Base-by-base conservation (phyloP, 2,888 invertebrate genomes). In the Omphaloscelis lunosa region DNA sequence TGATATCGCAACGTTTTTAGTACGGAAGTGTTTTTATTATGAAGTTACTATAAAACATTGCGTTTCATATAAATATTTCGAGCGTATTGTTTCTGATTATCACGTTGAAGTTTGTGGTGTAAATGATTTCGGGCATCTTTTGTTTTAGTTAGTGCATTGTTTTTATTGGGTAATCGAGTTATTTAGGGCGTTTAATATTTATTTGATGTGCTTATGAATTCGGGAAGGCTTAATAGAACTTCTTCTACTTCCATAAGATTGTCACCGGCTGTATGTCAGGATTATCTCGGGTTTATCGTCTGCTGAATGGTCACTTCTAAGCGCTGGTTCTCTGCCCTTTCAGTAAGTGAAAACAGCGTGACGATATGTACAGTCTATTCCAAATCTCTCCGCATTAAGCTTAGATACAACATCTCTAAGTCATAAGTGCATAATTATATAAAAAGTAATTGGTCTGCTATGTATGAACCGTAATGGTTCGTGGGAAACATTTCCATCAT, bases 1-100 rank as follows among this genome's bases (percentile, higher is more conserved):
- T 91, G 91, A 92, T 92, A 92, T 86, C 86, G 83, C 65, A 48
- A 39, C 68, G 90, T 92, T 93, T 93, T 93, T 92, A 91, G 88
- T 85, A 79, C 91, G 93, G 93, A 92, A 92, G 88, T 89, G 81
- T 90, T 92, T 90, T 91, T 90, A 88, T 82, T 87, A 90, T 90
- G 90, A 92, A 89, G 89, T 89, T 87, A 89, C 79, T 83, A 82
- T 86, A 79, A 84, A 84, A 84, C 72, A 88, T 82, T 75, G 48
- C 53, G 77, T 79, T 88, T 83, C 56, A 82, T 84, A 77, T 81
- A 75, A 84, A 77, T 73, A 79, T 77, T 74, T 77, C 62, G 72
- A 78, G 67, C 72, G 39, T 80, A 75, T 84, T 86, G 80, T 87
- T 83, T 75, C 58, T 81, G 58, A 67, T 39, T 59, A 66, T 63